Evolutionary conservation across 2,797 vertebrate genomes (phyloP).

Genomic region (Ceyx erithaca): DNA sequence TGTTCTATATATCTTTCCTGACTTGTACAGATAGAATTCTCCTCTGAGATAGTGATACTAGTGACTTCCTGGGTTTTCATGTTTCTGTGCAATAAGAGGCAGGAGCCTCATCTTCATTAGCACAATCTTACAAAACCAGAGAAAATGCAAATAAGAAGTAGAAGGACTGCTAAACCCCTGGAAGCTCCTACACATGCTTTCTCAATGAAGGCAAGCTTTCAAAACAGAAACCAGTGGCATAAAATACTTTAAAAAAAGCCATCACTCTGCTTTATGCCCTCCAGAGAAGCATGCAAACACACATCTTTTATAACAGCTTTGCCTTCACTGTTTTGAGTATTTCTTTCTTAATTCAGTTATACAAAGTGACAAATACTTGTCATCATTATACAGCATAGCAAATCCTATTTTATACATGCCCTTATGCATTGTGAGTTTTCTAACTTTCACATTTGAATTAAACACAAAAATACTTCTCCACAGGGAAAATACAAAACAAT

Average conservation of each 20-base stretch:
- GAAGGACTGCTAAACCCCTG: background rate
- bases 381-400: background rate
- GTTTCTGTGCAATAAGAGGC: background rate
- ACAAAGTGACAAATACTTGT: background rate
- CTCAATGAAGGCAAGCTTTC: background rate
- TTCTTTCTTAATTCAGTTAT: background rate
- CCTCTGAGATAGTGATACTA: background rate
- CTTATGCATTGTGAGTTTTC: background rate
- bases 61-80: background rate
- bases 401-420: background rate
- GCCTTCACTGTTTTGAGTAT: background rate
- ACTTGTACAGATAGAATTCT: background rate
- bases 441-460: background rate
- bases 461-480: background rate
- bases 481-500: background rate
- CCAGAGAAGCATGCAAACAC: background rate
- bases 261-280: background rate
- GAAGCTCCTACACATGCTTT: background rate
- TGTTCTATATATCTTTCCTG: background rate
- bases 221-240: background rate
- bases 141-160: background rate
- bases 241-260: background rate
- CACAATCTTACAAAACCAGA: background rate
- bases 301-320: background rate
- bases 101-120: background rate